phyloP scores from a whole-genome alignment of 1,140 invertebrate species.

The Drosophila biarmipes region DNA sequence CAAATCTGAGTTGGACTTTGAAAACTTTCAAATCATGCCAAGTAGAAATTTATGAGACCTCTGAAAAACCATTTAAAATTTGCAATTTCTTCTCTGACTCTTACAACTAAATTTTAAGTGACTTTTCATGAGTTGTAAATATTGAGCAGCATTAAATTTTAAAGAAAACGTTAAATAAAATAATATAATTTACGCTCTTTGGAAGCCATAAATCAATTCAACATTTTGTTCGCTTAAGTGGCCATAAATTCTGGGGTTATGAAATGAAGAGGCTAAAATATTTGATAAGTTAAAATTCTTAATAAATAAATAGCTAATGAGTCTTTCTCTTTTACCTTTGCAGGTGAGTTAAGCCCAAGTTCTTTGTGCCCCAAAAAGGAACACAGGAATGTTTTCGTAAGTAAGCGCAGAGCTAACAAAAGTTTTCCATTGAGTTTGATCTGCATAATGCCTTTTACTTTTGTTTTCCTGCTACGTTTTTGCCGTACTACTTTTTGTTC shows the following conservation, averaged over 20 bases:
- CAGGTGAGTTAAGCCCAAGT: slow-evolving; percentile 48
- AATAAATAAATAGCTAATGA: slow-evolving; percentile 14
- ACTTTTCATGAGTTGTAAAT: slow-evolving; percentile 1
- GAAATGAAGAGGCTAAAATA: not conserved
- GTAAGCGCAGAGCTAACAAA: slow-evolving; percentile 48
- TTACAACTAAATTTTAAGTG: not conserved
- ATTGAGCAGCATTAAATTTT: not conserved
- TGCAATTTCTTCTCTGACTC: not conserved
- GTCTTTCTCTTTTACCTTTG: slow-evolving; percentile 37
- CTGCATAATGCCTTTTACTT: slow-evolving; percentile 70
- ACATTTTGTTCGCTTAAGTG: not conserved
- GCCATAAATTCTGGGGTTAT: too few species aligned
- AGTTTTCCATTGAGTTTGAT: slow-evolving; percentile 66
- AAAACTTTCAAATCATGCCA: slow-evolving; percentile 28
- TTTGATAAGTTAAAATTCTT: not conserved
- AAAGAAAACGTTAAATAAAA: not conserved
- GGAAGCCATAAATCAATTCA: slow-evolving; percentile 15
- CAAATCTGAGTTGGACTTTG: not conserved
- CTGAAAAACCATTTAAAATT: slow-evolving; percentile 6
- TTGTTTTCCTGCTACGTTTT: slow-evolving; percentile 11
- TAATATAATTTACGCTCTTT: slow-evolving; percentile 12
- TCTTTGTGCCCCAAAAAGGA: slow-evolving; percentile 14
- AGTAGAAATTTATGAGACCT: slow-evolving; percentile 8
- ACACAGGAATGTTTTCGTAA: slow-evolving; percentile 53
- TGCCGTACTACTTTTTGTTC: slow-evolving; percentile 23